phyloP scores from a whole-genome alignment of 2,113 vertebrate genomes.

The Lepidothrix coronata region DNA sequence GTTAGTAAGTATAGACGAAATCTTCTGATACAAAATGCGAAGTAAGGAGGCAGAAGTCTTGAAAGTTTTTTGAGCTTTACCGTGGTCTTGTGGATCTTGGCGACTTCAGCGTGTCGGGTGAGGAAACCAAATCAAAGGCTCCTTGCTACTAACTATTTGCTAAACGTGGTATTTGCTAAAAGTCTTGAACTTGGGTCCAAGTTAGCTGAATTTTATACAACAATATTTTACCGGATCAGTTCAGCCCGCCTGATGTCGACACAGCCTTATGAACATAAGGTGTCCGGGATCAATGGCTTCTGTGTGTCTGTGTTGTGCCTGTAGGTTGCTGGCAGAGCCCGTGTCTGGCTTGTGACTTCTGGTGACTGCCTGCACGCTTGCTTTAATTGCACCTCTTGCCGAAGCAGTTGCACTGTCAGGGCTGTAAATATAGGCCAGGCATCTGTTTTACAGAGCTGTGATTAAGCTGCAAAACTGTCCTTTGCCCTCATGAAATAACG shows the following conservation, averaged over 20 bases:
- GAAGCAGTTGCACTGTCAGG: neutral
- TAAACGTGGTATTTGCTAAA: too few species aligned
- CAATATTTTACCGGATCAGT: rapidly evolving
- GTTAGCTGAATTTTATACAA: neutral
- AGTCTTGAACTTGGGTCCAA: neutral
- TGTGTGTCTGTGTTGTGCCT: neutral
- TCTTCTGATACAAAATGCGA: neutral
- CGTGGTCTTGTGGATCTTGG: neutral
- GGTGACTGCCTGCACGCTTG: neutral
- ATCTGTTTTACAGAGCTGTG: neutral
- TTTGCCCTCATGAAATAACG: slow-evolving; percentile 1
- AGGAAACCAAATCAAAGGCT: neutral
- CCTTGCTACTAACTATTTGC: neutral
- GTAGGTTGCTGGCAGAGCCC: neutral
- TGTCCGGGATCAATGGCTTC: neutral
- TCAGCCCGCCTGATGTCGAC: neutral
- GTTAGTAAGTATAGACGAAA: neutral
- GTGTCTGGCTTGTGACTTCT: neutral
- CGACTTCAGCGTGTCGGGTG: neutral
- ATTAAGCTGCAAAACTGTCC: slow-evolving; percentile 6
- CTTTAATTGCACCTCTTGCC: neutral
- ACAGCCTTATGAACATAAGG: neutral
- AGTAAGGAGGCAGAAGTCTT: neutral
- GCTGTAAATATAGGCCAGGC: neutral
- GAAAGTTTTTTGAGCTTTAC: neutral